phyloP scores from a whole-genome alignment of 2,113 vertebrate species.

The sheep (Ovis aries) region DNA sequence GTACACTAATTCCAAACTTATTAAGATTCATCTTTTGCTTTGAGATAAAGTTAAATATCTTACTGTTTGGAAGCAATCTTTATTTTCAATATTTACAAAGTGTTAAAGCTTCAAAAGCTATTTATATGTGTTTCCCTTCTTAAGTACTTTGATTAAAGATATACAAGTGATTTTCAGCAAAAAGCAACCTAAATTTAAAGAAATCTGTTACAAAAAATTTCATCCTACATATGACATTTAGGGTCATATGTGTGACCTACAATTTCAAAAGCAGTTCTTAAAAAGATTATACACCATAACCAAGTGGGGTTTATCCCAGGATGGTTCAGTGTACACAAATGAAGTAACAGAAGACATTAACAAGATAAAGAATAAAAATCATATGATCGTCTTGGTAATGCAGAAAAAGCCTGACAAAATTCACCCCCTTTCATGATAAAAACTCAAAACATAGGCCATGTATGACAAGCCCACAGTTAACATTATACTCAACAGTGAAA shows the following conservation, averaged over 20 bases:
- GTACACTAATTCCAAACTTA: background rate
- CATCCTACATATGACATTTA: background rate
- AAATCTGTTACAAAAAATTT: background rate
- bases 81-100: background rate
- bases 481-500: background rate
- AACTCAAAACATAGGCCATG: background rate
- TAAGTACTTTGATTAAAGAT: background rate
- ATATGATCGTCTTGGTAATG: background rate
- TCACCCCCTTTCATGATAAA: background rate
- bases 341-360: background rate
- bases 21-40: background rate
- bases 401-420: background rate
- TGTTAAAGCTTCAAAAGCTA: background rate
- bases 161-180: background rate
- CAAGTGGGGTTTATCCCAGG: background rate
- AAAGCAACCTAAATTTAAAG: background rate
- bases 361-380: background rate
- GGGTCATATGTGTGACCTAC: background rate
- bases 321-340: background rate
- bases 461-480: background rate
- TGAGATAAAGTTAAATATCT: background rate
- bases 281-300: background rate
- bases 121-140: background rate
- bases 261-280: background rate
- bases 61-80: background rate